phyloP scores from a whole-genome alignment of 2,888 invertebrate species.

The Morpho helenor region DNA sequence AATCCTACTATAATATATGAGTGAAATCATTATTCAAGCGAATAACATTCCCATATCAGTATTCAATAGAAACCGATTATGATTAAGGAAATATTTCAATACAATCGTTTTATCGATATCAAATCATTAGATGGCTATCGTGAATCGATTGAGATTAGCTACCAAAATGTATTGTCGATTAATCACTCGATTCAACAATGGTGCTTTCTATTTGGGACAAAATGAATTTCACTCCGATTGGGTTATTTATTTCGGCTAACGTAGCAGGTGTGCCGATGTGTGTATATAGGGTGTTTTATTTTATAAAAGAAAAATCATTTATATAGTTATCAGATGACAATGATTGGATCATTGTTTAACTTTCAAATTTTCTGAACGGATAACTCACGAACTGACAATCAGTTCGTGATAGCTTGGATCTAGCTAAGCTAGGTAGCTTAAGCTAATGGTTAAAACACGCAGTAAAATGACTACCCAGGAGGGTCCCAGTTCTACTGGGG shows the following conservation, averaged over 20 bases:
- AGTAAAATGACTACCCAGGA: too few species aligned
- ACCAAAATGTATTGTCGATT: slow-evolving; percentile 43
- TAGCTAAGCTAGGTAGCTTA: too few species aligned
- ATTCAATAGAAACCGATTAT: slow-evolving; percentile 19
- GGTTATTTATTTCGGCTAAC: slow-evolving; percentile 59
- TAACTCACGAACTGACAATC: too few species aligned
- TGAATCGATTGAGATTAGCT: slow-evolving; percentile 57
- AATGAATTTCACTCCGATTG: slow-evolving; percentile 66
- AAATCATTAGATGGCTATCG: slow-evolving; percentile 42
- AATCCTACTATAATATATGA: not conserved
- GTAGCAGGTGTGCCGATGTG: slow-evolving; percentile 55
- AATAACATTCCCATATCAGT: slow-evolving; percentile 11
- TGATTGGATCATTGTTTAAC: too few species aligned
- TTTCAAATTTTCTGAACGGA: too few species aligned
- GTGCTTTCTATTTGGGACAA: slow-evolving; percentile 59
- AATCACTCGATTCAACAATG: slow-evolving; percentile 34
- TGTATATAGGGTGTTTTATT: slow-evolving; percentile 45
- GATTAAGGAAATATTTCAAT: slow-evolving; percentile 26
- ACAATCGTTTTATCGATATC: slow-evolving; percentile 39
- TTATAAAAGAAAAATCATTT: too few species aligned
- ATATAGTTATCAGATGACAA: too few species aligned
- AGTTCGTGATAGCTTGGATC: too few species aligned
- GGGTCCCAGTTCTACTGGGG: too few species aligned
- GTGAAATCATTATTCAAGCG: slow-evolving; percentile 8
- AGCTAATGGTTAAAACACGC: too few species aligned